Percentiles rank a stretch among this genome's conserved stretches.
Evolutionary conservation across 1,140 invertebrate species (phyloP).

Genomic region (Coenobita brevimanus): DNA sequence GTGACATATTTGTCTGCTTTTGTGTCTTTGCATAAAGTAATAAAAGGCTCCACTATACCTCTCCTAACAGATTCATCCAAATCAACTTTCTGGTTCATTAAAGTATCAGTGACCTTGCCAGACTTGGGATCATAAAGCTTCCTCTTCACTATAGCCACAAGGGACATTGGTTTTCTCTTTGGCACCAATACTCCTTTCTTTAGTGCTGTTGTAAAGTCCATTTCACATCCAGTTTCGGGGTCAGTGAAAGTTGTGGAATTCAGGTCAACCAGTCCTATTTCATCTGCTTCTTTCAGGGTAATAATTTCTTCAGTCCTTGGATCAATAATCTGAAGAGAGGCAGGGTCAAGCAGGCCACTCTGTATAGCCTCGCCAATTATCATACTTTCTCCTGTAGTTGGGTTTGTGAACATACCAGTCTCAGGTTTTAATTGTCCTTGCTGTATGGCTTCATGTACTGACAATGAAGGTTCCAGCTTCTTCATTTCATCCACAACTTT

Average conservation of each 20-base stretch:
- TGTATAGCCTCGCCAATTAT: conserved; percentile 89
- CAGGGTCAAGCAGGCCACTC: conserved; percentile 86
- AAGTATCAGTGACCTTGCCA: conserved; percentile 82
- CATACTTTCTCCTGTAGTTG: conserved; percentile 82
- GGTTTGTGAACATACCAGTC: conserved; percentile 71
- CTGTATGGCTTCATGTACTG: conserved; percentile 56
- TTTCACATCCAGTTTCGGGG: conserved; percentile 80
- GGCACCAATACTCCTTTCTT: conserved; percentile 81
- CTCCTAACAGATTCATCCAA: conserved; percentile 85
- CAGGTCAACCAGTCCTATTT: conserved; percentile 85
- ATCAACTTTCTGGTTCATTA: conserved; percentile 81
- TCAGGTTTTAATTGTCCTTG: conserved; percentile 64
- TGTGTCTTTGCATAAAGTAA: conserved; percentile 87
- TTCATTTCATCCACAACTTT: conserved; percentile 72
- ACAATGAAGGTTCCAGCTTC: conserved; percentile 76
- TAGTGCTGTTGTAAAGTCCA: conserved; percentile 83
- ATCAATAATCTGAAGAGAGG: conserved; percentile 86
- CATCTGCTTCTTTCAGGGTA: conserved; percentile 83
- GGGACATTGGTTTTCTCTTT: conserved; percentile 82
- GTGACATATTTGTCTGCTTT: conserved; percentile 79
- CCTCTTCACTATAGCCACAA: conserved; percentile 83
- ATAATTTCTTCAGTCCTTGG: conserved; percentile 82
- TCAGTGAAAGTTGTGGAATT: conserved; percentile 82
- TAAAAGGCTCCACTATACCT: conserved; percentile 86
- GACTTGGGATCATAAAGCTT: conserved; percentile 82